Evolutionary conservation across 2,113 vertebrate genomes (phyloP), one percentile per base, ranked within the genome.

Genomic region (Elephas maximus): DNA sequence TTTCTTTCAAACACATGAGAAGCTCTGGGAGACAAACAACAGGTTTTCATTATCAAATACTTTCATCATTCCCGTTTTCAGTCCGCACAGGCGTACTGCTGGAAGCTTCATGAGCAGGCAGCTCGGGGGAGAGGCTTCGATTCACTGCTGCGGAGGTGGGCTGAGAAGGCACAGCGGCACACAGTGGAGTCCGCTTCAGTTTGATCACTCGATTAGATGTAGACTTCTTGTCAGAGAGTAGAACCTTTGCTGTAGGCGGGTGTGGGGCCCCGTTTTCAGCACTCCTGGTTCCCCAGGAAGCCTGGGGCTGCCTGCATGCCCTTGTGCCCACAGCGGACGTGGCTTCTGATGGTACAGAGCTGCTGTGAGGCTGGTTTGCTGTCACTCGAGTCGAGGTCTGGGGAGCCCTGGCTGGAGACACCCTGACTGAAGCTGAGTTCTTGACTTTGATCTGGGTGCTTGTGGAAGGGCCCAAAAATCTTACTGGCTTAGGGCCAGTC

Each of bases 371-470:
- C 77, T 0, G 20, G 65, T 97, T 93, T 63, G 77, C 83, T 30
- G 73, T 37, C 6, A 1, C 93, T 80, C 76, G 87, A 60, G 97
- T 89, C 86, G 0, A n/a, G 30, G 78, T 30, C 37, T 92, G 96
- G 63, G 45, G 41, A 5, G 89, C 24, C 2, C 0, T 71, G 57
- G 82, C 71, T 4, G 91, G 81, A 88, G 90, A 85, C 88, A 97
- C 74, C 62, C 97, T 97, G 83, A 98, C 87, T 11, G 97, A 96
- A 86, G 97, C 96, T 17, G 98, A 98, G 79, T 99, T 99, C 96
- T 98, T 99, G 33, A 99, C 98, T 97, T 98, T 98, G 90, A 99
- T 99, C 20, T 73, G 84, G 6, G 98, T 99, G 86, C 98, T 98
- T 74, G 98, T 99, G 51, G 98, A 99, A 60, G 98, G 98, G 67